Base-by-base conservation (phyloP, 2,888 invertebrate species). In the Frankliniella fusca region DNA sequence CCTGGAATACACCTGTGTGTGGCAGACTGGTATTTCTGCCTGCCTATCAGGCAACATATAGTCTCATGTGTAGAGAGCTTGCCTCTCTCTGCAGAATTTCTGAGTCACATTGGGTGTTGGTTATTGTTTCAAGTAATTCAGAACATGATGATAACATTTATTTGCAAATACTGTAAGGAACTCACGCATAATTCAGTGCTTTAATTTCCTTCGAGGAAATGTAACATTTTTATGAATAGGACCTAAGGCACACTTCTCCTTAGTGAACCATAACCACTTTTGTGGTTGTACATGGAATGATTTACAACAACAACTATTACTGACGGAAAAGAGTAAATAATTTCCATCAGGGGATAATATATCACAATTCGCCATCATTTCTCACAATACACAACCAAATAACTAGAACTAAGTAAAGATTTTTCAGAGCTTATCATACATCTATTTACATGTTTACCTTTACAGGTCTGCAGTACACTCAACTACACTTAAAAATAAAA, bases 141-240 rank as follows among this genome's bases (percentile, higher is more conserved):
- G 70, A 76, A 23, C 70, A 76, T 76, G 70, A 27, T 76, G 23
- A 76, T 76, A 76, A 76, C 23, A 76, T 76, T 76, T 76, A 76
- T 27, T 76, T 76, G 70, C 27, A 27, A 76, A 76, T 76, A 76
- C 70, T 76, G 70, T 23, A 76, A 76, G 70, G 70, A 76, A 76
- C 70, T 76, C 70, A 76, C 70, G 27, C 70, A 76, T 76, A 12
- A 76, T 76, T 76, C 70, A 76, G 70, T 76, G 70, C 70, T 76
- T 76, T 23, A 27, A 12, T 27, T 76, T 76, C 70, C 70, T 12
- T 23, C 12, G 9, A 27, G 70, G 23, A 76, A 76, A 76, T n/a
- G 18, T 18, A 20, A 61, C n/a, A n/a, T 20, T 15, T 20, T 61
- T 7, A 61, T 61, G n/a, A 61, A 61, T 7, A 20, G 18, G n/a